These are phyloP conservation scores for Origma solitaria DNA, from an alignment of 2,113 vertebrate genomes.

Conservation along the genomic window DNA sequence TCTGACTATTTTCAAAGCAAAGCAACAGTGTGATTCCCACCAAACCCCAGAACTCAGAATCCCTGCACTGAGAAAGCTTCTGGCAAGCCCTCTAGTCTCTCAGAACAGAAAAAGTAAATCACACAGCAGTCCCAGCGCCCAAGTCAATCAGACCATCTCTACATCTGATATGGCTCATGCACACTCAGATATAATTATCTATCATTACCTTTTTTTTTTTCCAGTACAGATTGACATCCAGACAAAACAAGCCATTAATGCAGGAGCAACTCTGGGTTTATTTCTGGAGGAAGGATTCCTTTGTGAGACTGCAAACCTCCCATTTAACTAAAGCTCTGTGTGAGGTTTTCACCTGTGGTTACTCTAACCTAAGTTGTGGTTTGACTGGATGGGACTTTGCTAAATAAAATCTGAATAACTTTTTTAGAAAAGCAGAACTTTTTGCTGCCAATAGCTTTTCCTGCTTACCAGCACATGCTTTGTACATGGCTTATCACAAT, in stretches of 20 bases:
- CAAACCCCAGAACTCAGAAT: not conserved
- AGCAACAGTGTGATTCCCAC: not conserved
- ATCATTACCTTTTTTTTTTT: not conserved
- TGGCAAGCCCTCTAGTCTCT: not conserved
- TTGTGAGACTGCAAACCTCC: not conserved
- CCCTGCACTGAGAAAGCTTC: not conserved
- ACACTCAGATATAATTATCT: constrained; percentile 15
- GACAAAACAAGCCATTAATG: constrained; percentile 43
- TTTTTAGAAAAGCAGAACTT: not conserved
- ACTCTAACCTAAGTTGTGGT: not conserved
- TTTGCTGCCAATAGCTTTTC: not conserved
- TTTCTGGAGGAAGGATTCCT: constrained; percentile 1
- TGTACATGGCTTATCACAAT: not conserved
- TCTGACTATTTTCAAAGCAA: not conserved
- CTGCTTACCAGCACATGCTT: not conserved
- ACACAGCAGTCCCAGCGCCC: not conserved
- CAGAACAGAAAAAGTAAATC: not conserved
- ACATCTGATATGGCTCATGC: not conserved
- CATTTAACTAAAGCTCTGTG: not conserved
- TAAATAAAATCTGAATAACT: not conserved
- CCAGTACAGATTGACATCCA: not conserved
- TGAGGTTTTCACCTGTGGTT: not conserved
- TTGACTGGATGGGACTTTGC: not conserved
- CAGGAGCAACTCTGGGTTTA: not conserved
- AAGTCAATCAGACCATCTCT: not conserved